phyloP scores from a whole-genome alignment of 2,797 vertebrate species.

The Brotogeris chrysoptera region DNA sequence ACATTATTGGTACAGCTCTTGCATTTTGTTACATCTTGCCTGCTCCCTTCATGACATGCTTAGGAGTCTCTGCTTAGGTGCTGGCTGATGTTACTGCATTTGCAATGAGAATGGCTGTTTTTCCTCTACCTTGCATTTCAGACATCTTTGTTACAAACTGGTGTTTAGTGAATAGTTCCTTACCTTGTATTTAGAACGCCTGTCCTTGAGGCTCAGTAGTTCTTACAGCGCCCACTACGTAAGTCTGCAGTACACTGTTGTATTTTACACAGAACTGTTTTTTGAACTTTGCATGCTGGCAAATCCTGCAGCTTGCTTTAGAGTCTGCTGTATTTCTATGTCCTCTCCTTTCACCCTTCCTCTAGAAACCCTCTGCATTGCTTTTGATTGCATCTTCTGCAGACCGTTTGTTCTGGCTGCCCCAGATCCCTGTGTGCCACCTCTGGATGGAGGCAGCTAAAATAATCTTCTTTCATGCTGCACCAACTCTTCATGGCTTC shows the following conservation, averaged over 20 bases:
- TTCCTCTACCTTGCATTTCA: background rate
- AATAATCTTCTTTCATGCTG: background rate
- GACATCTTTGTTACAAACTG: background rate
- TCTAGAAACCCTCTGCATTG: background rate
- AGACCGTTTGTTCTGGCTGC: background rate
- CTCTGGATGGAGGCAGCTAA: background rate
- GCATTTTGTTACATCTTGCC: background rate
- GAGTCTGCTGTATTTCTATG: background rate
- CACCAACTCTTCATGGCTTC: background rate
- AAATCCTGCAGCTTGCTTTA: background rate
- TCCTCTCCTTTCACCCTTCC: background rate
- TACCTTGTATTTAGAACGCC: background rate
- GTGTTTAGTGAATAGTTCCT: background rate
- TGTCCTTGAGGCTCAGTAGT: background rate
- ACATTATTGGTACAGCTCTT: background rate
- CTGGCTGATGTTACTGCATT: background rate
- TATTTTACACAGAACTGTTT: background rate
- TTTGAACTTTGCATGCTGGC: background rate
- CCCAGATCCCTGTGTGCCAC: background rate
- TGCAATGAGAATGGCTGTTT: background rate
- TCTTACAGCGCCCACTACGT: fast-evolving
- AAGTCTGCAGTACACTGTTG: background rate
- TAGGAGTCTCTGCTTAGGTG: background rate
- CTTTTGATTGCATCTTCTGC: background rate
- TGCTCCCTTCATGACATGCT: background rate